Conservation (phyloP, 2,113 vertebrate genomes). For the Eidolon helvum region DNA sequence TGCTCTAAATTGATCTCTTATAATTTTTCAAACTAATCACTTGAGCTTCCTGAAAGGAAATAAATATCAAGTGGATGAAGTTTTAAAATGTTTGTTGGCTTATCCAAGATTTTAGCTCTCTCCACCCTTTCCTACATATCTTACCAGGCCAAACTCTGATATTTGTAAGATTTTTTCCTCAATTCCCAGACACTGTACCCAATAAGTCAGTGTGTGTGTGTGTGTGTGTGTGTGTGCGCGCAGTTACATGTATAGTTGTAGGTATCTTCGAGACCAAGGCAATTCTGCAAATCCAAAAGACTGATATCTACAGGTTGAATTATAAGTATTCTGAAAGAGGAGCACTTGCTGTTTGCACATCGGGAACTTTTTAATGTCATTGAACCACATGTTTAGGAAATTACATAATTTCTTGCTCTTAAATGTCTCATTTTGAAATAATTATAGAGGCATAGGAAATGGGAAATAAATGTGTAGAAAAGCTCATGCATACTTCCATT, state of each 20-base stretch:
- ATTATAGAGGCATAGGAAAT: not conserved
- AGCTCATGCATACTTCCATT: not conserved
- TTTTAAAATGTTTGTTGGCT: not conserved
- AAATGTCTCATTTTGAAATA: not conserved
- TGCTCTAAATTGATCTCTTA: not conserved
- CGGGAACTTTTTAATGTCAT: not conserved
- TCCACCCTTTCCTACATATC: not conserved
- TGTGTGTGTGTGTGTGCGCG: not conserved
- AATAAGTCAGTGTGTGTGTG: not conserved
- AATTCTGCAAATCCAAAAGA: not conserved
- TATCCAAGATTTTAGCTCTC: not conserved
- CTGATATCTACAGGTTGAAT: not conserved
- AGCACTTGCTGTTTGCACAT: not conserved
- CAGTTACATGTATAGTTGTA: not conserved
- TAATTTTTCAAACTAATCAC: not conserved
- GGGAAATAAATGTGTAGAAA: not conserved
- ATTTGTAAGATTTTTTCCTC: not conserved
- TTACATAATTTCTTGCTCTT: not conserved
- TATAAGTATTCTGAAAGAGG: not conserved
- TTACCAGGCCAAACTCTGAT: not conserved
- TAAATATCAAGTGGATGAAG: not conserved
- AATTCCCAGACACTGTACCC: not conserved
- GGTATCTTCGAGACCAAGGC: not conserved
- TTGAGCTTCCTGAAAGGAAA: not conserved
- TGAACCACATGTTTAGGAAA: not conserved